Evolutionary conservation across 2,888 invertebrate genomes (phyloP).

Genomic region (Chaetoderma sp.): DNA sequence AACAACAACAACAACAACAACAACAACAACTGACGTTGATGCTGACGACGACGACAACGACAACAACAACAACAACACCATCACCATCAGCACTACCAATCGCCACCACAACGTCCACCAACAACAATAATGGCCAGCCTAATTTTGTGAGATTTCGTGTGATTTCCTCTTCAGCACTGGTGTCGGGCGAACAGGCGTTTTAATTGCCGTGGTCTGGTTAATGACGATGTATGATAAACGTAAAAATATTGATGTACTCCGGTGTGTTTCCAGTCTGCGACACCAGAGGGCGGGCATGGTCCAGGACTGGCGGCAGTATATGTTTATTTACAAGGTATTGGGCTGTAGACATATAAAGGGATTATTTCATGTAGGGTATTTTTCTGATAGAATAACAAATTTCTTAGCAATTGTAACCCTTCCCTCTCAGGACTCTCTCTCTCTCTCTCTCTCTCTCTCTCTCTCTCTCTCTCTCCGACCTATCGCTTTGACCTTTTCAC

Average conservation of each 20-base stretch:
- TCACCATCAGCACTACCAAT: no score
- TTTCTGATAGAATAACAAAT: slow-evolving; percentile 9
- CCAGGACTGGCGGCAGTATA: slow-evolving; percentile 91
- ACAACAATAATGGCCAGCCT: no score
- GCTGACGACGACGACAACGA: no score
- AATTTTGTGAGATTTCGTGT: not conserved
- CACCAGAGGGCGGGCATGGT: slow-evolving; percentile 90
- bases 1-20: no score
- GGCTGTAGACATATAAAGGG: no score
- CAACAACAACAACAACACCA: no score
- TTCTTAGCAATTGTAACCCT: not conserved
- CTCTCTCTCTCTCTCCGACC: no score
- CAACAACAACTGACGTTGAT: no score
- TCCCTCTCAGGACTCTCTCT: no score
- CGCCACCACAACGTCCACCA: no score
- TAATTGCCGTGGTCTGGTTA: slow-evolving; percentile 87
- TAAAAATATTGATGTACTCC: slow-evolving; percentile 86
- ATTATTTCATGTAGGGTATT: no score
- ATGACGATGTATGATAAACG: slow-evolving; percentile 88
- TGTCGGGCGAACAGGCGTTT: slow-evolving; percentile 88
- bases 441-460: not conserved
- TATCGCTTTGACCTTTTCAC: no score
- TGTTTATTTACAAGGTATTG: slow-evolving; percentile 92
- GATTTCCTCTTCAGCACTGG: slow-evolving; percentile 76
- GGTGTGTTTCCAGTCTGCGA: slow-evolving; percentile 85